phyloP scores from a whole-genome alignment of 2,888 invertebrate species.

The Gymnoscelis rufifasciata region DNA sequence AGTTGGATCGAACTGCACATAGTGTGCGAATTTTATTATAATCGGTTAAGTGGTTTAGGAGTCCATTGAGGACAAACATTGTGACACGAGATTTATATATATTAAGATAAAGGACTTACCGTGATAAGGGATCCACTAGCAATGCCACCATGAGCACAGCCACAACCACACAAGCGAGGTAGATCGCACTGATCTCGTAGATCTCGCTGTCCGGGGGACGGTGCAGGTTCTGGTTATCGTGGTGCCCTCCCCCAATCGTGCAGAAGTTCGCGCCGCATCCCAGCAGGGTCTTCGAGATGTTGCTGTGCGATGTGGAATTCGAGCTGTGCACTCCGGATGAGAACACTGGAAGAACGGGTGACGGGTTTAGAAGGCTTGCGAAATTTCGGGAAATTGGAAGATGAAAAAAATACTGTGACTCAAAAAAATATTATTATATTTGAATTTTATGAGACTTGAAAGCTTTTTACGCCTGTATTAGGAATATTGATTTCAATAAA shows the following conservation, averaged over 20 bases:
- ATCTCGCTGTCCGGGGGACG: constrained; percentile 91
- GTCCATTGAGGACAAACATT: too few relatives aligned
- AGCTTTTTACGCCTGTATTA: too few relatives aligned
- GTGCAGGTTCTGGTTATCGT: constrained; percentile 86
- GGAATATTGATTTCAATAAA: too few relatives aligned
- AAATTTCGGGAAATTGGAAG: too few relatives aligned
- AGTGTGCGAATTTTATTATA: too few relatives aligned
- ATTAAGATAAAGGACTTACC: constrained; percentile 82
- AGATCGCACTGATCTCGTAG: constrained; percentile 93
- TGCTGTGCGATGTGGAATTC: constrained; percentile 60
- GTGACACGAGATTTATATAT: too few relatives aligned
- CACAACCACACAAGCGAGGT: constrained; percentile 90
- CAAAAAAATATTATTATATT: too few relatives aligned
- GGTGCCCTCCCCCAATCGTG: constrained; percentile 81
- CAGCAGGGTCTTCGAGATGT: constrained; percentile 73
- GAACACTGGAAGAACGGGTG: constrained; percentile 81
- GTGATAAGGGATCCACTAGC: constrained; percentile 93
- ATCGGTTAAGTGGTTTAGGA: too few relatives aligned
- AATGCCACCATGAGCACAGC: constrained; percentile 92
- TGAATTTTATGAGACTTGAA: neutral
- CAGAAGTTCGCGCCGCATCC: constrained; percentile 91
- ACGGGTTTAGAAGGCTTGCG: too few relatives aligned
- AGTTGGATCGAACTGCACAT: too few relatives aligned
- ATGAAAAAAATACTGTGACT: too few relatives aligned
- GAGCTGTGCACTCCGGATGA: constrained; percentile 86